Base-by-base conservation (phyloP, 1,140 invertebrate genomes). In the Sinella curviseta region DNA sequence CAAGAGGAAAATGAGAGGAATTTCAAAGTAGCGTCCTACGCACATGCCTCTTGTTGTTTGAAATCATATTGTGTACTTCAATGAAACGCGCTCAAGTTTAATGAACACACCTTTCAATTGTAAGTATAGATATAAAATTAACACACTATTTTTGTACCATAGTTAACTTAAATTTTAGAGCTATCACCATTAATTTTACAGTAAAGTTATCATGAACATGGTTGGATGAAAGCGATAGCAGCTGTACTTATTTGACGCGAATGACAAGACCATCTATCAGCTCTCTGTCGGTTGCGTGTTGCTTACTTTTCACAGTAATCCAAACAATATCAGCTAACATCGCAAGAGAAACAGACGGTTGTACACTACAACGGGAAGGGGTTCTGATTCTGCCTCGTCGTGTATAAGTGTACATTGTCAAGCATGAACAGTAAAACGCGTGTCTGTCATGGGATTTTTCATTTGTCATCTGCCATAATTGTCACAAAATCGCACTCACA, bases 401-500 rank as follows among this genome's bases (percentile, higher is more conserved):
- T 48, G 20, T 12, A 48, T 20, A 20, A 12, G 39, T 48, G 20
- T 20, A 8, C 39, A 48, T 8, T 48, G 39, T 48, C 8, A 48
- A 48, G 39, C 20, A 20, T 8, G 39, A 48, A 48, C n/a, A n/a
- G n/a, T n/a, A n/a, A 70, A 30, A 33, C 57, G 26, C 57, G 57
- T 65, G 57, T n/a, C 16, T 65, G 57, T 65, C 57, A 65, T 4
- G 24, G 57, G 57, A 70, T 30, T 70, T 70, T 70, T n/a, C 65
- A 70, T 70, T 70, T 70, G 26, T 70, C 65, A 70, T 14, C 8
- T 24, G 24, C 65, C 30, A 33, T 33, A 70, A 70, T 70, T 70
- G 65, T 70, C 65, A 70, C 31, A 70, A 70, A 70, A 70, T 70
- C 65, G 12, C 30, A 70, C 31, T 31, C 65, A 70, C n/a, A n/a